These are phyloP conservation scores for Monochamus saltuarius DNA, from an alignment of 1,140 invertebrate species.

Conservation along the genomic window DNA sequence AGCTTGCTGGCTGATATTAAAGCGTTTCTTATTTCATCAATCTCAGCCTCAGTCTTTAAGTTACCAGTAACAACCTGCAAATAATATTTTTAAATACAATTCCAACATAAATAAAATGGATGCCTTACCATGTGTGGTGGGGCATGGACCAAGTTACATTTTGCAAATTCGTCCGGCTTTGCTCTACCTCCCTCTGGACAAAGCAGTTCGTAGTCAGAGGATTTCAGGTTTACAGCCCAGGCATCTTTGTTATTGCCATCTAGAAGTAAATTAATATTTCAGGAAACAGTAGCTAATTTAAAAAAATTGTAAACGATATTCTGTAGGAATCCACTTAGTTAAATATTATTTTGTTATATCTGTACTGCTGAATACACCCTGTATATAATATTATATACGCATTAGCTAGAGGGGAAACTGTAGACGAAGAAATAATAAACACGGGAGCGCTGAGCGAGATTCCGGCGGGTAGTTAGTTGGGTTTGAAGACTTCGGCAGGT, in stretches of 20 bases:
- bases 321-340: not conserved
- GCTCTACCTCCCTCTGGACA: slow-evolving; percentile 63
- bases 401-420: too few relatives aligned
- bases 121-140: slow-evolving; percentile 56
- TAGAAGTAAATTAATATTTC: slow-evolving; percentile 38
- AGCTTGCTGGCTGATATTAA: slow-evolving; percentile 50
- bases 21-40: slow-evolving; percentile 57
- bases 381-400: too few relatives aligned
- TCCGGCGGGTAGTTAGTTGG: too few relatives aligned
- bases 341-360: too few relatives aligned
- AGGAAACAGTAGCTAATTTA: too few relatives aligned
- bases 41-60: slow-evolving; percentile 48
- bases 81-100: not conserved
- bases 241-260: slow-evolving; percentile 60
- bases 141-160: slow-evolving; percentile 66
- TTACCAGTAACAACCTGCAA: slow-evolving; percentile 54
- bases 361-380: too few relatives aligned
- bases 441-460: too few relatives aligned
- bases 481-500: too few relatives aligned
- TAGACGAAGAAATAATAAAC: too few relatives aligned
- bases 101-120: slow-evolving; percentile 2
- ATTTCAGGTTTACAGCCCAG: slow-evolving; percentile 58
- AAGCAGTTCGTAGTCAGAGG: slow-evolving; percentile 65
- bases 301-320: too few relatives aligned
- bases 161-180: slow-evolving; percentile 56